Percentiles rank a stretch among this genome's conserved stretches.
Conservation (phyloP, 2,113 vertebrate genomes). For the Tetraodon nigroviridis region DNA sequence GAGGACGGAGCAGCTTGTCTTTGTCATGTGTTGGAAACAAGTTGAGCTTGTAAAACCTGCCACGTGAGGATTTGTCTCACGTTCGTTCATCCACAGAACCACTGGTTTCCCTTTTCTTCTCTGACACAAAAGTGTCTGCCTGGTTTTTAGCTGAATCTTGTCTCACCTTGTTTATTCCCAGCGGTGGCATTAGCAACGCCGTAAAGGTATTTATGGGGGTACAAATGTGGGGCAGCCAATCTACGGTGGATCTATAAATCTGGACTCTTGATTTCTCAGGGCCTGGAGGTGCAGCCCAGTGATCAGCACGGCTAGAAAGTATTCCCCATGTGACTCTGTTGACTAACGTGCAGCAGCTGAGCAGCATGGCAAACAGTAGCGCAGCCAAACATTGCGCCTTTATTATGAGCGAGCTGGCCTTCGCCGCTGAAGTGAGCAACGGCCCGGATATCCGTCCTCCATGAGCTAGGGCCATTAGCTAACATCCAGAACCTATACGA, state of each 20-base stretch:
- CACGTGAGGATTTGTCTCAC: conserved; percentile 44
- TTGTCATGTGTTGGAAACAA: conserved; percentile 8
- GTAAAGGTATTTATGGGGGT: conserved; percentile 78
- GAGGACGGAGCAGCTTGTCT: not conserved
- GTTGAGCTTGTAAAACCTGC: conserved; percentile 17
- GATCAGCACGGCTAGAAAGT: conserved; percentile 71
- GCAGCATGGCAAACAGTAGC: conserved; percentile 71
- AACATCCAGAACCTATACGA: conserved; percentile 23
- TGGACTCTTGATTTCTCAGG: conserved; percentile 72
- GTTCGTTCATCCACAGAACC: conserved; percentile 28
- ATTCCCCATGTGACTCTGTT: conserved; percentile 67
- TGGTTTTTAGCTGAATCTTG: conserved; percentile 65
- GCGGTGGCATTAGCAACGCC: conserved; percentile 74
- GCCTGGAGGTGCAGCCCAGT: conserved; percentile 61
- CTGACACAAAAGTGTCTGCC: conserved; percentile 44
- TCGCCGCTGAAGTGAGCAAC: conserved; percentile 53
- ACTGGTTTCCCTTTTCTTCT: conserved; percentile 22
- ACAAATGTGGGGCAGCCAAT: conserved; percentile 71
- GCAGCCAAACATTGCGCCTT: conserved; percentile 51
- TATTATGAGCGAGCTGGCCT: conserved; percentile 64
- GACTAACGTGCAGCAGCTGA: conserved; percentile 57
- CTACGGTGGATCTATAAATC: conserved; percentile 79
- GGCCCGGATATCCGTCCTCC: conserved; percentile 58
- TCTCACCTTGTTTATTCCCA: conserved; percentile 80
- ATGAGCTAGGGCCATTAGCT: conserved; percentile 62